phyloP scores from a whole-genome alignment of 92 coral and sea anemone genomes.

The Virgularia gustaviana region DNA sequence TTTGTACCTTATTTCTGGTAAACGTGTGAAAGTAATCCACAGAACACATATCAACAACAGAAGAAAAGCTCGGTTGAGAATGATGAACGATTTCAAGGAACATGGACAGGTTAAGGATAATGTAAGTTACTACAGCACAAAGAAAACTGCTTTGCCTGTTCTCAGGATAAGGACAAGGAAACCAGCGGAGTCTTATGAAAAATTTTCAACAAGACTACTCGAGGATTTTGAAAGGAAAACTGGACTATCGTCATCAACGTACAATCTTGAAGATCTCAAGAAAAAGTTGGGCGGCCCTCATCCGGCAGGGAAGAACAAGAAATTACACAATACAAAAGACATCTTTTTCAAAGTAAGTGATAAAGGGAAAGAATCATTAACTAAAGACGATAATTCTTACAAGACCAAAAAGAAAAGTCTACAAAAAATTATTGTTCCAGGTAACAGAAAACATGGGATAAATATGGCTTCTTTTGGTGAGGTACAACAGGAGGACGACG shows the following conservation, averaged over 20 bases:
- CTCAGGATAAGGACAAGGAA: constrained; percentile 9
- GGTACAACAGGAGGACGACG: no score
- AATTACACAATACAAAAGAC: neutral
- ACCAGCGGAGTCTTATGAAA: neutral
- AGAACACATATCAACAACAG: neutral
- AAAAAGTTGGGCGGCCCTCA: neutral
- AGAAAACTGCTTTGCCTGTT: neutral
- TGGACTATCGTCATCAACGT: neutral
- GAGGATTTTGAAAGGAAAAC: neutral
- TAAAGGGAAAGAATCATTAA: no score
- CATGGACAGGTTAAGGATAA: neutral
- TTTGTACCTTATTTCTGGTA: constrained; percentile 19
- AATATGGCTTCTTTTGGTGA: no score
- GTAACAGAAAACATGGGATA: no score
- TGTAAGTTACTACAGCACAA: neutral
- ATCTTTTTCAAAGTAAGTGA: no score
- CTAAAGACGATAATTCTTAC: no score
- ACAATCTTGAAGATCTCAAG: constrained; percentile 10
- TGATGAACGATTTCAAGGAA: neutral
- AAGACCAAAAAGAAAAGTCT: no score
- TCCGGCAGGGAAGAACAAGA: neutral
- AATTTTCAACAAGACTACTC: neutral
- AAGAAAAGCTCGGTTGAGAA: neutral
- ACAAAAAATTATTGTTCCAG: no score
- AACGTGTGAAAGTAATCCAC: constrained; percentile 25